Conservation (phyloP, 1,140 invertebrate species). For the Brachionus asplanchnoidis region DNA sequence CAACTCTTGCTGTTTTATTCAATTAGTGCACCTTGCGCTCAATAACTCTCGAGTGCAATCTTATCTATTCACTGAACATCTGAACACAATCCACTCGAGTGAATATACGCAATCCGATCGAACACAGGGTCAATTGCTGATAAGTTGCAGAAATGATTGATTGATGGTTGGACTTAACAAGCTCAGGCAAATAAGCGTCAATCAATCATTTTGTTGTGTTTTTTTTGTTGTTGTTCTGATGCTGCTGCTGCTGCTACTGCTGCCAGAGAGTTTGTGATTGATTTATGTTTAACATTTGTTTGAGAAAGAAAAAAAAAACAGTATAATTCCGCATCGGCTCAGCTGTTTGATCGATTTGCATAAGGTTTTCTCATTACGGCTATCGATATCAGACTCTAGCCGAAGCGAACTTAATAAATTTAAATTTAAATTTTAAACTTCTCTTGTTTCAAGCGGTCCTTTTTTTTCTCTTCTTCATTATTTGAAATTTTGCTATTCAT, state of each 20-base stretch:
- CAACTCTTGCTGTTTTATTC: conserved; percentile 21
- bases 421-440: conserved; percentile 29
- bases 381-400: conserved; percentile 2
- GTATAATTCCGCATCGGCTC: neutral
- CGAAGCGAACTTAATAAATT: neutral
- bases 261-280: neutral
- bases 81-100: conserved; percentile 5
- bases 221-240: neutral
- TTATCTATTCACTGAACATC: conserved; percentile 12
- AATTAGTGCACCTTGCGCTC: conserved; percentile 9
- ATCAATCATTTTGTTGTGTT: neutral
- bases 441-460: neutral
- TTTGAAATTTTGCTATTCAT: neutral
- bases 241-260: neutral
- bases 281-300: conserved; percentile 21
- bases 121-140: conserved; percentile 18
- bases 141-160: conserved; percentile 23
- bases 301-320: neutral
- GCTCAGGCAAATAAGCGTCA: neutral
- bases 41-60: conserved; percentile 10
- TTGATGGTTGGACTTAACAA: neutral
- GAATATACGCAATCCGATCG: neutral
- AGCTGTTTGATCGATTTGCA: conserved; percentile 15
- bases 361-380: neutral
- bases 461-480: neutral